Evolutionary conservation across 2,888 invertebrate genomes (phyloP).

Genomic region (Saturnia pavonia): DNA sequence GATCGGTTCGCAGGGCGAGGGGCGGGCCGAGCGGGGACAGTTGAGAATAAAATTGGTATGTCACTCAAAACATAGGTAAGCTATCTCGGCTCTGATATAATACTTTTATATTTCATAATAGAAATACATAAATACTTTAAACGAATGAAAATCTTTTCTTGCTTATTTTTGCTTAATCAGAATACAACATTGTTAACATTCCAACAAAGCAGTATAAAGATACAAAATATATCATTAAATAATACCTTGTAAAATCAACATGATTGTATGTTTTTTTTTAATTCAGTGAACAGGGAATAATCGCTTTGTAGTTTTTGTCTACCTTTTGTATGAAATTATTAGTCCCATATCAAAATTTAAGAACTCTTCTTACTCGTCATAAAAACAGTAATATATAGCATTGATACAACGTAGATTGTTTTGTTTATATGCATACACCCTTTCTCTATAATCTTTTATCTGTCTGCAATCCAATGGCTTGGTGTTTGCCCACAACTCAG

Average conservation of each 20-base stretch:
- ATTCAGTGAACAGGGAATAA: too few species aligned
- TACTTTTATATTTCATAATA: constrained; percentile 8
- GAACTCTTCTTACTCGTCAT: neutral
- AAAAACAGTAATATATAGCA: neutral
- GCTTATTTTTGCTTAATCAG: too few species aligned
- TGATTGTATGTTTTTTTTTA: too few species aligned
- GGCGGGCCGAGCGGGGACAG: constrained; percentile 67
- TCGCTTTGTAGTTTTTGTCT: neutral
- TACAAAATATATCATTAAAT: too few species aligned
- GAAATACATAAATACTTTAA: too few species aligned
- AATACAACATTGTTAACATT: too few species aligned
- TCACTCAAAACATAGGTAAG: constrained; percentile 80
- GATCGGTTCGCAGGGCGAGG: constrained; percentile 73
- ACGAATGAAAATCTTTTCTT: too few species aligned
- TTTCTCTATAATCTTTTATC: constrained; percentile 17
- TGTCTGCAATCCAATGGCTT: constrained; percentile 23
- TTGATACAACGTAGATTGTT: neutral
- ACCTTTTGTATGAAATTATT: neutral
- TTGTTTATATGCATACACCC: neutral
- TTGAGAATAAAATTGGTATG: constrained; percentile 81
- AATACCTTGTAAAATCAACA: too few species aligned
- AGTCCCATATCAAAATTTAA: neutral
- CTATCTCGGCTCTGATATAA: constrained; percentile 28
- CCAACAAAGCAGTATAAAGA: too few species aligned
- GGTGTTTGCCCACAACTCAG: constrained; percentile 23